Base-by-base conservation (phyloP, 2,113 vertebrate species). In the Limnothrissa miodon region DNA sequence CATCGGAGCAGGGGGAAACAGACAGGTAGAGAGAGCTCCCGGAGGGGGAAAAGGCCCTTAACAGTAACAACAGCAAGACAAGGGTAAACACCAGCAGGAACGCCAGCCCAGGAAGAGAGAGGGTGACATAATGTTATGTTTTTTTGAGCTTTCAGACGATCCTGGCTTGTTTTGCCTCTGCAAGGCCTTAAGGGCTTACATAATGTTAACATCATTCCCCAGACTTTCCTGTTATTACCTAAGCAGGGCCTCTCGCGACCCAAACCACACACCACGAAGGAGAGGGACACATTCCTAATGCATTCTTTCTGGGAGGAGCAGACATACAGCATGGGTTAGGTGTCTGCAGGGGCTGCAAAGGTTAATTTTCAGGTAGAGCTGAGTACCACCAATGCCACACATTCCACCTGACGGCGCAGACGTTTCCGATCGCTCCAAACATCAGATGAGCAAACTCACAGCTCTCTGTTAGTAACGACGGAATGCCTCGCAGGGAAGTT, bases 351-450 rank as follows among this genome's bases (percentile, higher is more conserved):
- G 66, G 66, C 66, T 33, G 17, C 29, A 33, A 74, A 11, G 66
- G 66, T 39, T 74, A 17, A 15, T 4, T 74, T 74, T 13, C 66
- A 74, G 25, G 66, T 74, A 74, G 66, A 36, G 11, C 33, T 9
- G 5, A 48, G 59, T 80, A 45, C 39, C 53, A 82, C 56, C 80
- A 80, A 45, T 6, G 33, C 39, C 42, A 17, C 79, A 87, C 78
- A 79, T 82, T 84, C 79, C 83, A 39, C 25, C 48, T 74, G 29
- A 13, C 33, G 5, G 25, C 33, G 66, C 29, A 56, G 25, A 39
- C 25, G 19, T 36, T 4, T 74, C 33, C 66, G 39, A 11, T 74
- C 11, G 66, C 66, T 74, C 66, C 36, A 74, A 33, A 74, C 17
- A 33, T 36, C 66, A 74, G 33, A 15, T 15, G 11, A 74, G 66